These are phyloP conservation scores for Eupsilia transversa DNA, from an alignment of 2,888 invertebrate species.

Conservation along the genomic window DNA sequence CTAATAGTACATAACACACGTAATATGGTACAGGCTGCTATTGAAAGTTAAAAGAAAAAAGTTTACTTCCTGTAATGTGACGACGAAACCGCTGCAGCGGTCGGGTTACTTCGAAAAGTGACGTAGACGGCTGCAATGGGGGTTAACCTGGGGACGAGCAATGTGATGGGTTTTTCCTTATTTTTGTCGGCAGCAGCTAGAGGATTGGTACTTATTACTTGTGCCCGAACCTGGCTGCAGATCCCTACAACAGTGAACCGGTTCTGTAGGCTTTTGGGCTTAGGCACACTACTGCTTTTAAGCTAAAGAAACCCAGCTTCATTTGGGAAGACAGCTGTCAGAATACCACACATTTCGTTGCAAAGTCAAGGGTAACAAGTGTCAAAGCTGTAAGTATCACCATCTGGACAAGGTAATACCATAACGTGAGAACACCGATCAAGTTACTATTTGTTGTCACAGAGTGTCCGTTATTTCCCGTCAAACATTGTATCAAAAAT, in stretches of 20 bases:
- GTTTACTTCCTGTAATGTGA: constrained; percentile 50
- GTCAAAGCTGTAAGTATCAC: background rate
- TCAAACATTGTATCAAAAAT: too few relatives aligned
- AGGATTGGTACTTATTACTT: background rate
- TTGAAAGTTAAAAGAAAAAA: constrained; percentile 57
- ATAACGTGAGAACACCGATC: background rate
- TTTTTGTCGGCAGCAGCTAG: background rate
- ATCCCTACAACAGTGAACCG: background rate
- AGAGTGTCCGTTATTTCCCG: background rate
- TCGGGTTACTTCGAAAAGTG: constrained; percentile 35
- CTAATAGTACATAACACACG: constrained; percentile 48
- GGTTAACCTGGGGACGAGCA: background rate
- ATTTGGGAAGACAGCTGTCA: background rate
- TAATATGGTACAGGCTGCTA: constrained; percentile 38
- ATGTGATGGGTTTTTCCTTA: background rate
- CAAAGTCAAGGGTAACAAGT: constrained; percentile 21
- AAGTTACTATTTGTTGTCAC: background rate
- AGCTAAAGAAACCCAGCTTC: background rate
- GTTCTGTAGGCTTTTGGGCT: background rate
- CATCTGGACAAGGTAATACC: constrained; percentile 3
- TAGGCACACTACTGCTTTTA: background rate
- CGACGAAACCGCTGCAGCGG: constrained; percentile 25
- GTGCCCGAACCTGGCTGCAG: too few relatives aligned
- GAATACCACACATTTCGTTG: background rate
- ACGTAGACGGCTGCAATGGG: constrained; percentile 6